Evolutionary conservation across 2,888 invertebrate species (phyloP).

Genomic region (Melinaea marsaeus): DNA sequence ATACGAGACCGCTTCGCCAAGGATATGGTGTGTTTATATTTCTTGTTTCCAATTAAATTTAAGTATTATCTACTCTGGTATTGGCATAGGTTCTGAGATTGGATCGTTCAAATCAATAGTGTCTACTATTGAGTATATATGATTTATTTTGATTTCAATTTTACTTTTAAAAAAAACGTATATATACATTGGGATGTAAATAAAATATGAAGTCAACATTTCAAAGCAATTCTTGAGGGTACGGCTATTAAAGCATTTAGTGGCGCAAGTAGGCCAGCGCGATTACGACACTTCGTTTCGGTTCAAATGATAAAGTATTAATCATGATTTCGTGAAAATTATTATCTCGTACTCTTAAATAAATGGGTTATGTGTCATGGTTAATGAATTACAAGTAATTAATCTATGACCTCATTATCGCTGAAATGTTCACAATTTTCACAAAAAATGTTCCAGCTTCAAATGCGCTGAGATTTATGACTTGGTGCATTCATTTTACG

Average conservation of each 20-base stretch:
- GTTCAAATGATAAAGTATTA: no score
- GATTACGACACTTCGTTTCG: no score
- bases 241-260: no score
- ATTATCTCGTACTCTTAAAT: neutral
- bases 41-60: constrained; percentile 7
- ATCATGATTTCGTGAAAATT: neutral
- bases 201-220: no score
- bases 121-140: no score
- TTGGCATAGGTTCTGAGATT: constrained; percentile 1
- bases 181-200: no score
- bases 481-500: neutral
- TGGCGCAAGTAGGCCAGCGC: no score
- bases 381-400: neutral
- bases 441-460: constrained; percentile 4
- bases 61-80: neutral
- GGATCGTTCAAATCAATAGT: neutral
- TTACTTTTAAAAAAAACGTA: no score
- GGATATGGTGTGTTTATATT: constrained; percentile 16
- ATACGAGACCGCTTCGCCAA: constrained; percentile 20
- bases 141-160: no score
- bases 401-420: constrained; percentile 3
- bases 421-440: constrained; percentile 4
- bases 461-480: constrained; percentile 1
- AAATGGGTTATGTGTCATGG: neutral
- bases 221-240: no score